Conservation (phyloP, 2,797 vertebrate species). For the Hippopotamyrus pictus region DNA sequence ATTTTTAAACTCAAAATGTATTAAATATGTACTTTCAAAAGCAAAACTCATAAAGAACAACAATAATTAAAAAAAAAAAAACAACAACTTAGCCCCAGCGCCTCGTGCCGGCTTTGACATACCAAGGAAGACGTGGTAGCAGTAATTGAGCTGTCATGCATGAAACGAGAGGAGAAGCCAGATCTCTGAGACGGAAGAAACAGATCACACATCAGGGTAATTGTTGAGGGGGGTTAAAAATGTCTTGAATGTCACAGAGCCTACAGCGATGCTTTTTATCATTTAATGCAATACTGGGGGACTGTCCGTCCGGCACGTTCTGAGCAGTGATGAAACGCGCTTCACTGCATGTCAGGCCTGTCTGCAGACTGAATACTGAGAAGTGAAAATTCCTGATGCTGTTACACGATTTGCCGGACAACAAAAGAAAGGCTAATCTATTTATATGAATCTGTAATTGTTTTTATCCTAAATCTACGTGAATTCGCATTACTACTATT, state of each 20-base stretch:
- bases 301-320: too few species aligned
- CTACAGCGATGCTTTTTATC: not conserved
- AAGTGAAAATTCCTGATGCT: not conserved
- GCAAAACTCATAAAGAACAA: not conserved
- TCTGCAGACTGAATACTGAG: not conserved
- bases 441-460: not conserved
- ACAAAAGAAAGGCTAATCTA: not conserved
- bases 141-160: constrained; percentile 3
- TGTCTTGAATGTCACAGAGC: not conserved
- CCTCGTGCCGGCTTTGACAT: not conserved
- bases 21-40: constrained; percentile 15
- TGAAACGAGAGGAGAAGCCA: not conserved
- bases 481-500: not conserved
- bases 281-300: not conserved
- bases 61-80: not conserved
- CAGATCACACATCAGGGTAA: not conserved
- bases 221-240: not conserved
- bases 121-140: not conserved
- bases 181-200: not conserved
- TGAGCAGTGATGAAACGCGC: not conserved
- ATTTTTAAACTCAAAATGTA: not conserved
- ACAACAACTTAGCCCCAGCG: not conserved
- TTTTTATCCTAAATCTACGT: not conserved
- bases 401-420: not conserved
- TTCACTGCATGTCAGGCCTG: not conserved